Percentiles rank a stretch among this genome's conserved stretches.
Conservation (phyloP, 2,888 invertebrate species). For the Cantharis rustica region DNA sequence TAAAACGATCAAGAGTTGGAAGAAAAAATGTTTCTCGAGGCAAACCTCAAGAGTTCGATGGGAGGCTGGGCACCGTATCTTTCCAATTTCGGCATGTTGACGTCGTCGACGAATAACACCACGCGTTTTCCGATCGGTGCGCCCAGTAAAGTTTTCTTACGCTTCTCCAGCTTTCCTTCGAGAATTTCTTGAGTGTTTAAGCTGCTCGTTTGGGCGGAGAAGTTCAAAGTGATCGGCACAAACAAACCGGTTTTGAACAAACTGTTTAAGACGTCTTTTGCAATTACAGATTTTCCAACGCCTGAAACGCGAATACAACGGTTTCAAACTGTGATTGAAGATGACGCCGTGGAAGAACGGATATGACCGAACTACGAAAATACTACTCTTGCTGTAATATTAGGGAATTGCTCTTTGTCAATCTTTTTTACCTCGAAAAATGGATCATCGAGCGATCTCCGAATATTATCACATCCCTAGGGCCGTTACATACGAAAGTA, state of each 20-base stretch:
- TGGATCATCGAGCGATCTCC: too few species aligned
- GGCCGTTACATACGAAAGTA: neutral
- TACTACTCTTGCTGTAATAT: too few species aligned
- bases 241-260: slow-evolving; percentile 66
- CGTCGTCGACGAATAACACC: slow-evolving; percentile 87
- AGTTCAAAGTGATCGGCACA: slow-evolving; percentile 81
- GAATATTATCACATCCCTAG: too few species aligned
- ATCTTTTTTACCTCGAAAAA: too few species aligned
- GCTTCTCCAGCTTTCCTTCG: slow-evolving; percentile 82
- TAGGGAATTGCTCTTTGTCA: too few species aligned
- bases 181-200: slow-evolving; percentile 83
- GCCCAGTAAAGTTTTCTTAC: slow-evolving; percentile 77
- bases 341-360: too few species aligned
- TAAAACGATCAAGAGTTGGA: neutral
- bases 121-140: slow-evolving; percentile 83
- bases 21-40: neutral
- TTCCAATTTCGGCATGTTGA: slow-evolving; percentile 88
- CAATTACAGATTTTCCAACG: slow-evolving; percentile 88
- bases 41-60: slow-evolving; percentile 80
- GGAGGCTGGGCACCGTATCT: slow-evolving; percentile 92
- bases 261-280: slow-evolving; percentile 72
- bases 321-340: neutral
- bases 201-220: slow-evolving; percentile 91
- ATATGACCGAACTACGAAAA: too few species aligned
- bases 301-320: slow-evolving; percentile 60